Evolutionary conservation across 2,797 vertebrate species (phyloP).

Genomic region (Knipowitschia caucasica): DNA sequence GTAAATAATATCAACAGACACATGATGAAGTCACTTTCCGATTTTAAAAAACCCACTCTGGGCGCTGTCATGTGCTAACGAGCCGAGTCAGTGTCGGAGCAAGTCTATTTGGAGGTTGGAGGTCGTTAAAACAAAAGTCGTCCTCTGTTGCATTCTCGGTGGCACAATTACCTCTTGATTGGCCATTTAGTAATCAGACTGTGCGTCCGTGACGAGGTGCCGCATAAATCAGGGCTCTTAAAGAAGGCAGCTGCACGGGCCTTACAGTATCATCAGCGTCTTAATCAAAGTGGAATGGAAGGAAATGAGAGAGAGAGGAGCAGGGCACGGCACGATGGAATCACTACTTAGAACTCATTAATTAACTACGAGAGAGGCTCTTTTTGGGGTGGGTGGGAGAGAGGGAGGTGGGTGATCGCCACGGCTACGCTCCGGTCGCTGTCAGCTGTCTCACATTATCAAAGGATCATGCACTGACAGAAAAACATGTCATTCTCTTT

Average conservation of each 20-base stretch:
- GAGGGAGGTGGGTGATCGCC: conserved; percentile 25
- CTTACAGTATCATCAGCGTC: conserved; percentile 55
- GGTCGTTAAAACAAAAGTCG: conserved; percentile 72
- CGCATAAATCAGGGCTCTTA: conserved; percentile 64
- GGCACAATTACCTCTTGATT: conserved; percentile 75
- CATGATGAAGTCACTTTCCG: background rate
- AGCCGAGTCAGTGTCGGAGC: conserved; percentile 20
- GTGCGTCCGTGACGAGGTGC: conserved; percentile 66
- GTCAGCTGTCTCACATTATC: conserved; percentile 11
- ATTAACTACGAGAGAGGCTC: conserved; percentile 45
- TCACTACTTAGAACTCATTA: conserved; percentile 59
- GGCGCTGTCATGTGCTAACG: conserved; percentile 16
- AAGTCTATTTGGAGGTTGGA: conserved; percentile 68
- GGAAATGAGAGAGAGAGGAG: conserved; percentile 62
- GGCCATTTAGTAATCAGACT: conserved; percentile 74
- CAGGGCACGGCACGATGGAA: conserved; percentile 23
- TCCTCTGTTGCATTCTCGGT: conserved; percentile 41
- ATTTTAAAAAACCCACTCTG: background rate
- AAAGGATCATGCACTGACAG: conserved; percentile 9
- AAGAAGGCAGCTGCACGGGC: conserved; percentile 66
- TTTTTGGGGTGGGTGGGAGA: conserved; percentile 31
- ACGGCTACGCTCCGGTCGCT: conserved; percentile 10
- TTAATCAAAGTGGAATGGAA: conserved; percentile 66
- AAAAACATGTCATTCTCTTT: conserved; percentile 24
- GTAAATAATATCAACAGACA: background rate